phyloP scores from a whole-genome alignment of 2,888 invertebrate species.

The Nephrotoma appendiculata region DNA sequence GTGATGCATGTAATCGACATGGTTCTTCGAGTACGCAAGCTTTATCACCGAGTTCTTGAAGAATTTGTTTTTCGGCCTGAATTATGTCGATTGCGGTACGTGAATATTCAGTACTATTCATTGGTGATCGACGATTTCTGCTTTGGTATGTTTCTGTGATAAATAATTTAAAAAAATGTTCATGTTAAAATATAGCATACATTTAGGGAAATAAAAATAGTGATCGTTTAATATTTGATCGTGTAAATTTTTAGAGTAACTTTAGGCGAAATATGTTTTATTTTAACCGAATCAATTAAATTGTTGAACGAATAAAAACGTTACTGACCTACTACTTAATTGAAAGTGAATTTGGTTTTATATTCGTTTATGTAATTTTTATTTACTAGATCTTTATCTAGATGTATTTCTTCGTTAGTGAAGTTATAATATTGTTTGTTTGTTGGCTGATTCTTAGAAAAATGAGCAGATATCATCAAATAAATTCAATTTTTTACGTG shows the following conservation, averaged over 20 bases:
- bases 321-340: no score
- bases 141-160: constrained; percentile 52
- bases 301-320: neutral
- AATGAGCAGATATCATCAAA: no score
- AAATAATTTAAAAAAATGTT: neutral
- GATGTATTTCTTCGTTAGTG: no score
- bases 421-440: no score
- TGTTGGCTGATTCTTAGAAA: no score
- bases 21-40: constrained; percentile 69
- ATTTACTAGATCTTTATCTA: no score
- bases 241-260: neutral
- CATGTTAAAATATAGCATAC: neutral
- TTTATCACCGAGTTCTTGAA: constrained; percentile 58
- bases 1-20: constrained; percentile 38
- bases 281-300: no score
- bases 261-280: neutral
- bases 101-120: constrained; percentile 22
- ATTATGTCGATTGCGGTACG: constrained; percentile 41
- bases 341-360: no score
- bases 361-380: no score
- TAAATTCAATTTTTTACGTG: no score
- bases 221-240: neutral
- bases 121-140: constrained; percentile 42
- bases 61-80: constrained; percentile 65
- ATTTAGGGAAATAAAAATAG: neutral